These are phyloP conservation scores for Hyposmocoma kahamanoa DNA, from an alignment of 1,140 invertebrate species.

Conservation along the genomic window DNA sequence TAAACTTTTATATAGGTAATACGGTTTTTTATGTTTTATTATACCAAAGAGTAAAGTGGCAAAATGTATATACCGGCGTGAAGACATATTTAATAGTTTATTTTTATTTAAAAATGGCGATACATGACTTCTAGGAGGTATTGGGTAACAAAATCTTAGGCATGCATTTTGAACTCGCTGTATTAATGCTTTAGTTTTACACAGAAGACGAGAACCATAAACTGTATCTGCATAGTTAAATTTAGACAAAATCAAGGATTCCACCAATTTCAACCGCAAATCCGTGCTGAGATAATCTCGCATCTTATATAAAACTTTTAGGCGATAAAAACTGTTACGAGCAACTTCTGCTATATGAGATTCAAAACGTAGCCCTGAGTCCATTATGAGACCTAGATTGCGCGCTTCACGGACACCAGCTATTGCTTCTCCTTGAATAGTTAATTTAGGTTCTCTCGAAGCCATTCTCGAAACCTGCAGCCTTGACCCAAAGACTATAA, in stretches of 20 bases:
- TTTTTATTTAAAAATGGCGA: constrained; percentile 1
- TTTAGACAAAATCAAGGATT: not conserved
- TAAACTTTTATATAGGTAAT: not conserved
- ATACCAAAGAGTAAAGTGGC: not conserved
- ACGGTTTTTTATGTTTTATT: not conserved
- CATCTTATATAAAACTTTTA: constrained; percentile 1
- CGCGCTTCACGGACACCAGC: not conserved
- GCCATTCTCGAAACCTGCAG: not conserved
- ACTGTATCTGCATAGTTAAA: constrained; percentile 1
- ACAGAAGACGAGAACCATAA: not conserved
- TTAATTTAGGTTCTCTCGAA: not conserved
- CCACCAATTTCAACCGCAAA: not conserved
- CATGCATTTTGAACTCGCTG: not conserved
- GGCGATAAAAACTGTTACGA: constrained; percentile 2
- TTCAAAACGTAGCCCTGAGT: constrained; percentile 1
- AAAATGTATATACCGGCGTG: not conserved
- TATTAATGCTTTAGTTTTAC: not conserved
- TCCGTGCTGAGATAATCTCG: not conserved
- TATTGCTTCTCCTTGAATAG: not conserved
- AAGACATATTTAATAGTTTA: not conserved
- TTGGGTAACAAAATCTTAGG: not conserved
- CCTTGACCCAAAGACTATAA: not conserved
- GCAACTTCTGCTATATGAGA: not conserved
- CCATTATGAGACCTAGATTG: not conserved
- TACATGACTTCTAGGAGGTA: not conserved